These are phyloP conservation scores for Disparrhopalites patrizii DNA, from an alignment of 2,888 invertebrate species.

Conservation along the genomic window DNA sequence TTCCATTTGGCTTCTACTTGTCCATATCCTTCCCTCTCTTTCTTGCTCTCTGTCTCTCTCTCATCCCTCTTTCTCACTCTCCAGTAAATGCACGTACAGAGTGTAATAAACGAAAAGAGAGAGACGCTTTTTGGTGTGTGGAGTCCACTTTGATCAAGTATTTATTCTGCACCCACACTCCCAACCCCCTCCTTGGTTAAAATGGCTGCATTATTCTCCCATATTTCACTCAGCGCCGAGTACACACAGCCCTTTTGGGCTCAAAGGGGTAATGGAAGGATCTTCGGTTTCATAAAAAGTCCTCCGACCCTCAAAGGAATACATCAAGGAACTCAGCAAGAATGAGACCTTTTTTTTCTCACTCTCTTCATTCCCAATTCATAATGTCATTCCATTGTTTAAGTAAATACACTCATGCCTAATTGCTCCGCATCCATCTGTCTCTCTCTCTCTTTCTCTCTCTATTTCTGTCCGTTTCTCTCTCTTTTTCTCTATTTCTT, in stretches of 20 bases:
- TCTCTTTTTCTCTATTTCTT: too few species aligned
- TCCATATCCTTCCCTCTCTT: not conserved
- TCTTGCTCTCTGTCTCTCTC: not conserved
- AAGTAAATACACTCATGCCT: constrained; percentile 29
- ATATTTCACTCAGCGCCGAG: constrained; percentile 33
- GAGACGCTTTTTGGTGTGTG: not conserved
- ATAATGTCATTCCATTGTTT: constrained; percentile 25
- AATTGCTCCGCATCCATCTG: constrained; percentile 20
- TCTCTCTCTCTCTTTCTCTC: too few species aligned
- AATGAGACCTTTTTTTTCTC: too few species aligned
- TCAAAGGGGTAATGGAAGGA: too few species aligned
- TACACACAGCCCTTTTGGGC: too few species aligned
- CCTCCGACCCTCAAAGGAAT: too few species aligned
- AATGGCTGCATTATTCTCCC: constrained; percentile 31
- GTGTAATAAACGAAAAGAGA: not conserved
- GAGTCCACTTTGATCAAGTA: constrained; percentile 19
- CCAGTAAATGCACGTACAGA: not conserved
- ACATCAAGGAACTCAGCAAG: too few species aligned
- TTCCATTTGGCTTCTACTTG: not conserved
- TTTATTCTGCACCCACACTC: constrained; percentile 21
- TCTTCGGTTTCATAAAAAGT: too few species aligned
- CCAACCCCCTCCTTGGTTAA: constrained; percentile 17
- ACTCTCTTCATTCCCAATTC: constrained; percentile 18
- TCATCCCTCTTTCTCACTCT: not conserved
- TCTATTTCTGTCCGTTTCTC: too few species aligned